These are phyloP conservation scores for Coilia nasus DNA, from an alignment of 2,797 vertebrate genomes.

Conservation along the genomic window DNA sequence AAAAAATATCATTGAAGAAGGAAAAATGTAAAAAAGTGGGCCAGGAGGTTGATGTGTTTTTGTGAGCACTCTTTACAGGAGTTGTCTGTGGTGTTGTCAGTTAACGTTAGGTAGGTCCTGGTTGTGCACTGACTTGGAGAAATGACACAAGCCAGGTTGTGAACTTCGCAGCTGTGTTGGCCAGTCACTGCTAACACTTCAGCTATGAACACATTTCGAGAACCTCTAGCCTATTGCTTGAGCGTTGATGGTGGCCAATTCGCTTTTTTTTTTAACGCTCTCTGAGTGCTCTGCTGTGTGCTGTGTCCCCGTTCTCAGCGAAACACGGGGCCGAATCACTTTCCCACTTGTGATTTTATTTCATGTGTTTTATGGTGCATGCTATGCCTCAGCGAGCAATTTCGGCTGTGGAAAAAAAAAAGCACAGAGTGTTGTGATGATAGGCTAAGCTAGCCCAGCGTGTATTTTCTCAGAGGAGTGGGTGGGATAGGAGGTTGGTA, in stretches of 20 bases:
- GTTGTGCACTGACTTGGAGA: background rate
- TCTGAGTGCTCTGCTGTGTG: too few relatives aligned
- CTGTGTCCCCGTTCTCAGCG: background rate
- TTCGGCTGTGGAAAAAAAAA: background rate
- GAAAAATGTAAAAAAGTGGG: background rate
- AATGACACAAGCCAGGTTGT: slow-evolving; percentile 3
- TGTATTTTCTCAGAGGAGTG: slow-evolving; percentile 25
- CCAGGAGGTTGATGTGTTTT: background rate
- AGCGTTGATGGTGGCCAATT: background rate
- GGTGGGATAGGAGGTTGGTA: slow-evolving; percentile 23
- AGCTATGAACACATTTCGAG: slow-evolving; percentile 10
- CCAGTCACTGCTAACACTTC: background rate
- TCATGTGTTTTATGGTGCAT: background rate
- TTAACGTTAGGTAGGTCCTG: background rate
- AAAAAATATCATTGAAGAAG: background rate
- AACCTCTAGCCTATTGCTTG: background rate
- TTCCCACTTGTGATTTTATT: background rate
- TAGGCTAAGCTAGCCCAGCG: slow-evolving; percentile 15
- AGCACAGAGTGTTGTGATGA: background rate
- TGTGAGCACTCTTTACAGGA: background rate
- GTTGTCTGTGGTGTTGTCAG: background rate
- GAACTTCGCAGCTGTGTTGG: slow-evolving; percentile 19
- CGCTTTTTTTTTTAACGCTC: background rate
- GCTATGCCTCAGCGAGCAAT: background rate
- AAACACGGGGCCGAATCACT: background rate